These are phyloP conservation scores for Eubasilissa regina DNA, from an alignment of 1,140 invertebrate species.

Conservation along the genomic window DNA sequence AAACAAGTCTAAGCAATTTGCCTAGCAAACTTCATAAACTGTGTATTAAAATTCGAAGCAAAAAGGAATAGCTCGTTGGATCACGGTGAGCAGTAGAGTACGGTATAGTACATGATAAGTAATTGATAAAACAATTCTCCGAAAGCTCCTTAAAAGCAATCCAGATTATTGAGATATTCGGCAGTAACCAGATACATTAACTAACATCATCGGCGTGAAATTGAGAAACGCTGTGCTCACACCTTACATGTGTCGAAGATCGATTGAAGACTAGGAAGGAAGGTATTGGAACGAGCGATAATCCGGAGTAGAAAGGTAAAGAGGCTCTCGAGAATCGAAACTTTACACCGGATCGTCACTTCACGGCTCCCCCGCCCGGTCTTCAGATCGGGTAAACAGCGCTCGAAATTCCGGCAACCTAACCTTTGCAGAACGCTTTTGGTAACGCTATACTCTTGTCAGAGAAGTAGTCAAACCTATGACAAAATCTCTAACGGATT, in stretches of 20 bases:
- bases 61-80: no score
- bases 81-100: no score
- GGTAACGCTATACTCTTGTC: constrained; percentile 30
- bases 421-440: constrained; percentile 25
- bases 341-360: constrained; percentile 18
- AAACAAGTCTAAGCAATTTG: no score
- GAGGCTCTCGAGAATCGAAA: constrained; percentile 22
- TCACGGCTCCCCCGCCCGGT: constrained; percentile 4
- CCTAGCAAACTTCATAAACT: no score
- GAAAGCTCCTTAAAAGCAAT: no score
- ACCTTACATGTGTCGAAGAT: background rate
- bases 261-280: background rate
- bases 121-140: no score
- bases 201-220: no score
- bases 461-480: constrained; percentile 2
- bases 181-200: no score
- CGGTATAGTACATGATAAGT: no score
- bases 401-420: constrained; percentile 13
- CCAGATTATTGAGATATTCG: no score
- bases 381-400: constrained; percentile 10
- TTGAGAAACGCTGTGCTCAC: no score
- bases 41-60: no score
- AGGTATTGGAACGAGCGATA: constrained; percentile 4
- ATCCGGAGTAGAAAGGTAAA: constrained; percentile 27
- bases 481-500: background rate